Conservation (phyloP, 2,113 vertebrate species). For the Dipodomys merriami region DNA sequence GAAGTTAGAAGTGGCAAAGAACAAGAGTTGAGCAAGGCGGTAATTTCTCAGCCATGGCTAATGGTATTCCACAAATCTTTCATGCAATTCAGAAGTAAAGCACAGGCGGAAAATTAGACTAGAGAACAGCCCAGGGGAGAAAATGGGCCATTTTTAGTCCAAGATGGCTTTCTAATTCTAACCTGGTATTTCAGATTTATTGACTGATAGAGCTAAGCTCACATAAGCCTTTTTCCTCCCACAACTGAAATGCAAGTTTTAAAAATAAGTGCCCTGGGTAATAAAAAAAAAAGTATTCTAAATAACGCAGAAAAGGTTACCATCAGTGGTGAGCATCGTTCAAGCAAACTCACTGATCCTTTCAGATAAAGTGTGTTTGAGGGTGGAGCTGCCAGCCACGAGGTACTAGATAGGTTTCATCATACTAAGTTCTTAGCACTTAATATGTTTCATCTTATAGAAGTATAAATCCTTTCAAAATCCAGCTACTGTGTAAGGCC, state of each 20-base stretch:
- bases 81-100: conserved; percentile 56
- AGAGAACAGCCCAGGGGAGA: conserved; percentile 25
- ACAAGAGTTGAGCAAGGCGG: conserved; percentile 46
- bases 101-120: conserved; percentile 53
- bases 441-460: no score
- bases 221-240: neutral
- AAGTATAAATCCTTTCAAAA: neutral
- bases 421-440: no score
- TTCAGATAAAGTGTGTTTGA: neutral
- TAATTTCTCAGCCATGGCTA: conserved; percentile 60
- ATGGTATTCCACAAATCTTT: conserved; percentile 64
- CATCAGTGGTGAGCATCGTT: neutral
- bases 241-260: conserved; percentile 31
- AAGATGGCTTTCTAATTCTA: conserved; percentile 49
- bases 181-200: conserved; percentile 58
- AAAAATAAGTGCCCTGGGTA: neutral
- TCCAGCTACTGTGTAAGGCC: neutral
- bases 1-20: conserved; percentile 55
- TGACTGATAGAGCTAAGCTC: conserved; percentile 25
- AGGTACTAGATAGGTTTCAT: neutral
- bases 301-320: neutral
- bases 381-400: fast-evolving
- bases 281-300: neutral
- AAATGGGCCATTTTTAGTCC: conserved; percentile 62
- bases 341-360: neutral